Evolutionary conservation across 2,888 invertebrate species (phyloP).

Genomic region (Zaprionus bogoriensis): DNA sequence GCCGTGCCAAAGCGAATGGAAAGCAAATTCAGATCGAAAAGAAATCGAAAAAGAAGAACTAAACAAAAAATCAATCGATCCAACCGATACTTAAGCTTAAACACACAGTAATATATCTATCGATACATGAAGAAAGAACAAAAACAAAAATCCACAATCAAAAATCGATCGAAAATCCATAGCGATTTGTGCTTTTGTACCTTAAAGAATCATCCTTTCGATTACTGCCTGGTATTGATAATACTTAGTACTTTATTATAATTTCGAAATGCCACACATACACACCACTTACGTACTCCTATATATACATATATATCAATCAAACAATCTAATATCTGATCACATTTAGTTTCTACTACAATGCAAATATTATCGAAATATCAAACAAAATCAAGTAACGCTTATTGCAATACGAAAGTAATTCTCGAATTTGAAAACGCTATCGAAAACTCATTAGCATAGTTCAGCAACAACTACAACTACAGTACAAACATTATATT

Average conservation of each 20-base stretch:
- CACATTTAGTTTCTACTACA: slow-evolving; percentile 59
- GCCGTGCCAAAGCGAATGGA: slow-evolving; percentile 33
- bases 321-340: slow-evolving; percentile 41
- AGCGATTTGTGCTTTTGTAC: slow-evolving; percentile 58
- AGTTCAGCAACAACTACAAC: slow-evolving; percentile 25
- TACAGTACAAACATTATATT: slow-evolving; percentile 52
- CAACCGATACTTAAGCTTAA: slow-evolving; percentile 31
- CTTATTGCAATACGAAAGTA: slow-evolving; percentile 22
- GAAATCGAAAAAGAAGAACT: slow-evolving; percentile 13
- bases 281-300: slow-evolving; percentile 22
- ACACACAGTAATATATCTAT: background rate
- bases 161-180: slow-evolving; percentile 54
- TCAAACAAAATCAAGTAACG: slow-evolving; percentile 2
- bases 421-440: slow-evolving; percentile 45
- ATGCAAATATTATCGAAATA: slow-evolving; percentile 16
- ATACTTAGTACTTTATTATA: slow-evolving; percentile 39
- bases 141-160: background rate
- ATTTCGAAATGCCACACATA: slow-evolving; percentile 41
- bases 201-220: slow-evolving; percentile 65
- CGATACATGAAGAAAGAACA: slow-evolving; percentile 2
- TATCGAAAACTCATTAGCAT: slow-evolving; percentile 54
- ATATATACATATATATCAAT: slow-evolving; percentile 25
- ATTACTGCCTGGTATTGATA: slow-evolving; percentile 67
- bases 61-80: slow-evolving; percentile 15
- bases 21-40: slow-evolving; percentile 30